Percentiles rank a stretch among this genome's conserved stretches.
These are phyloP conservation scores for Orius laevigatus DNA, from an alignment of 1,140 invertebrate species.

Conservation along the genomic window DNA sequence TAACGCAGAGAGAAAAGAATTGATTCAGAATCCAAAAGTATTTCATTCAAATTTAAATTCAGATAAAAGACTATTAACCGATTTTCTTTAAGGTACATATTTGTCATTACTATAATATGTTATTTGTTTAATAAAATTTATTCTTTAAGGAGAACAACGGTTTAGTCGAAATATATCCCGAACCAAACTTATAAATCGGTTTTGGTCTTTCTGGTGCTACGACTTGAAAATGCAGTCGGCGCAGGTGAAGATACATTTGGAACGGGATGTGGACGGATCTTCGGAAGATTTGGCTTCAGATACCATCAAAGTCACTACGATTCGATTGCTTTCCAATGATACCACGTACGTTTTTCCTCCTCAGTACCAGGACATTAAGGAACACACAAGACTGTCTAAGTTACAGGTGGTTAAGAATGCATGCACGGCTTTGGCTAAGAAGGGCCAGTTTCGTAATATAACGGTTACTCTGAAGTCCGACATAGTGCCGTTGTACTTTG, in stretches of 20 bases:
- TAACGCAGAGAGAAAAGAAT: too few species aligned
- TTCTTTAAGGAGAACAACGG: too few species aligned
- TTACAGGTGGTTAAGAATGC: background rate
- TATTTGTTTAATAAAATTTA: too few species aligned
- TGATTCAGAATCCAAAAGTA: too few species aligned
- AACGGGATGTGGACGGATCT: background rate
- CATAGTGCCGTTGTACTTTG: background rate
- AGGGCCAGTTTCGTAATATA: background rate
- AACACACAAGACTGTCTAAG: background rate
- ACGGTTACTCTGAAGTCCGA: background rate
- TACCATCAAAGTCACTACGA: background rate
- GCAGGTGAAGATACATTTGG: background rate
- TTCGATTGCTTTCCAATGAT: background rate
- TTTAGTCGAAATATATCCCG: too few species aligned
- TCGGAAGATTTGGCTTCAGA: background rate
- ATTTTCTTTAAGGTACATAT: too few species aligned
- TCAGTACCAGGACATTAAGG: background rate
- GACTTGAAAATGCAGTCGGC: background rate
- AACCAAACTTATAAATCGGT: background rate
- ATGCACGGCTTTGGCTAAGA: background rate
- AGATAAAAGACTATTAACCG: too few species aligned
- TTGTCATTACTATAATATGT: too few species aligned
- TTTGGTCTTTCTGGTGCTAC: background rate
- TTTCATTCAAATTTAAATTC: too few species aligned
- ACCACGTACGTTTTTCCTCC: background rate